Evolutionary conservation across 2,888 invertebrate genomes (phyloP), one percentile per base, ranked within the genome.

Genomic region (Lypha dubia): DNA sequence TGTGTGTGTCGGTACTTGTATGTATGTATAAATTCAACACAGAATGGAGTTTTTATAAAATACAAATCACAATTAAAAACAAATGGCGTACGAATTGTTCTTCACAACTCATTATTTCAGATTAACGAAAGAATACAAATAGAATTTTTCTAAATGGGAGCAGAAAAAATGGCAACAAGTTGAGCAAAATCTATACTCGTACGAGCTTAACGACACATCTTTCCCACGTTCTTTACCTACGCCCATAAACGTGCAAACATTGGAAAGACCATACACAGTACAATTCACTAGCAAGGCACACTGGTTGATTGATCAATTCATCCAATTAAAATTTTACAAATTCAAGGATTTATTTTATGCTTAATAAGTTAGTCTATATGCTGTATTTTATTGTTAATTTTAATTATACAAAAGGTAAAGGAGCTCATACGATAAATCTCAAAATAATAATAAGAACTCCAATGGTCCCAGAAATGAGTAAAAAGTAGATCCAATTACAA

Each of bases 61-160:
- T 82, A 84, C 81, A 84, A 84, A 84, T 91, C 89, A 90, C 90
- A 90, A 91, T 90, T 90, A 90, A 89, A 88, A 89, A 88, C 89
- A 82, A 73, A 74, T 79, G 74, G 84, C 77, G 77, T 81, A 81
- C 77, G 77, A 81, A 74, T 84, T 75, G 75, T 89, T 89, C 89
- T 89, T 89, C 77, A 77, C 90, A 90, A 90, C 90, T 91, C 90
- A 90, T 91, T 90, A 90, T 89, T 88, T 80, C 85, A 88, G 90
- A 90, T 90, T 90, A 90, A 90, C 87, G 88, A 88, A 83, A 83
- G 73, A 77, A 82, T 46, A 75, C 38, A 81, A 84, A 79, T 70
- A 73, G 65, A 81, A 86, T 75, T 76, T 79, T 44, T 35, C 38
- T 44, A 53, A 63, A 71, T 65, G 15, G 68, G 44, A 70, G 24